A percentile compares a stretch with the other conserved stretches of the same genome.
Evolutionary conservation across 1,140 invertebrate species (phyloP).

Genomic region (Chrysopa pallens): DNA sequence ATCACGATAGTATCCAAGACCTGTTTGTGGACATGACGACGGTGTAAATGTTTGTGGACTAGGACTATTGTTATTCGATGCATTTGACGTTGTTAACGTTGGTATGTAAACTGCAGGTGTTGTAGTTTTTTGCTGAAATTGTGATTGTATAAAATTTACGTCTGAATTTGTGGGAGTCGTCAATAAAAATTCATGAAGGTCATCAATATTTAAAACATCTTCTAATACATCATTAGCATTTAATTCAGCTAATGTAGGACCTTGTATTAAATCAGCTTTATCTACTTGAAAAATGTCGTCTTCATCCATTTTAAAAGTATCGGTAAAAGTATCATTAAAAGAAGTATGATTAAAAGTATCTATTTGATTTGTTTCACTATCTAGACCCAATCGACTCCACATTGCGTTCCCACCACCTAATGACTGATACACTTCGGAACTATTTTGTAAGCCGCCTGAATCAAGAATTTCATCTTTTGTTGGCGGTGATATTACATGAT

Average conservation of each 20-base stretch:
- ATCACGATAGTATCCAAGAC: slow-evolving; percentile 18
- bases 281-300: slow-evolving; percentile 82
- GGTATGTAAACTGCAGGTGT: slow-evolving; percentile 2
- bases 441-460: not conserved
- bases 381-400: slow-evolving; percentile 23
- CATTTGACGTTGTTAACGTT: slow-evolving; percentile 5
- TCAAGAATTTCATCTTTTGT: slow-evolving; percentile 22
- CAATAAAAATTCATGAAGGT: slow-evolving; percentile 30
- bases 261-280: slow-evolving; percentile 62
- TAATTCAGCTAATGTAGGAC: slow-evolving; percentile 71
- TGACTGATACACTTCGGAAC: slow-evolving; percentile 23
- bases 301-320: slow-evolving; percentile 57
- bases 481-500: slow-evolving; percentile 21
- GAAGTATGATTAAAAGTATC: slow-evolving; percentile 15
- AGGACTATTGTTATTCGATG: slow-evolving; percentile 5
- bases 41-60: not conserved
- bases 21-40: slow-evolving; percentile 17
- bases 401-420: slow-evolving; percentile 20
- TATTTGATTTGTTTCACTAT: slow-evolving; percentile 17
- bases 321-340: slow-evolving; percentile 8
- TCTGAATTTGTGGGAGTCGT: slow-evolving; percentile 45
- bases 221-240: slow-evolving; percentile 66
- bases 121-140: slow-evolving; percentile 3
- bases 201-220: slow-evolving; percentile 65
- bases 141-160: slow-evolving; percentile 5